A percentile compares a stretch with the other conserved stretches of the same genome.
Conservation (phyloP, 1,140 invertebrate species). For the Solen grandis region DNA sequence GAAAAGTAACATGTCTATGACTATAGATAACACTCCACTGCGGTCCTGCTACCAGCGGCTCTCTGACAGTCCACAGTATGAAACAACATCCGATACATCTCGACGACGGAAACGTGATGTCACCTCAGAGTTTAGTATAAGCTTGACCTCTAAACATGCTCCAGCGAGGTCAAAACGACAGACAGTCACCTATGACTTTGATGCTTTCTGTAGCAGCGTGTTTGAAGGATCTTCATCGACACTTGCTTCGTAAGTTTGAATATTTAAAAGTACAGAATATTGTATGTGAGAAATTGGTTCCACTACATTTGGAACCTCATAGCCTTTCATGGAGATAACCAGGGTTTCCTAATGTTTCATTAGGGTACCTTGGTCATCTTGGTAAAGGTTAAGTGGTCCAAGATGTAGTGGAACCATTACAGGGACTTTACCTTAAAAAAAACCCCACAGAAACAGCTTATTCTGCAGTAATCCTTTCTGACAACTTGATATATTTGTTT, state of each 20-base stretch:
- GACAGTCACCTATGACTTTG: conserved; percentile 19
- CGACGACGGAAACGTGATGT: conserved; percentile 14
- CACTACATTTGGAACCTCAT: too few species aligned
- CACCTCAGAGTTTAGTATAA: background rate
- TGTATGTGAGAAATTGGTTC: too few species aligned
- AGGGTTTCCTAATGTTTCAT: too few species aligned
- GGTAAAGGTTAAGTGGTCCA: too few species aligned
- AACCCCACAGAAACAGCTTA: too few species aligned
- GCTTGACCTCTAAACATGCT: background rate
- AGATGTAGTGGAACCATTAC: too few species aligned
- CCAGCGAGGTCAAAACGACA: background rate
- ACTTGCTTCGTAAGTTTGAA: conserved; percentile 31
- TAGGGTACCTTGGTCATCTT: too few species aligned
- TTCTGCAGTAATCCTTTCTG: too few species aligned
- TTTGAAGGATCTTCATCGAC: conserved; percentile 17
- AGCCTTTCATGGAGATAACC: too few species aligned
- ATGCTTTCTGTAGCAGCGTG: conserved; percentile 40
- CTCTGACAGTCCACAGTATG: conserved; percentile 44
- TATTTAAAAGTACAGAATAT: too few species aligned
- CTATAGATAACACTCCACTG: conserved; percentile 28
- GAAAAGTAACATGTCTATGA: background rate
- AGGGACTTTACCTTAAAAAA: too few species aligned
- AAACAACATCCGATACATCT: background rate
- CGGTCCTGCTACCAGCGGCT: conserved; percentile 23
- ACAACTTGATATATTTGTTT: too few species aligned